These are phyloP conservation scores for Rhabdomys pumilio DNA, from an alignment of 2,797 vertebrate genomes.

Conservation along the genomic window DNA sequence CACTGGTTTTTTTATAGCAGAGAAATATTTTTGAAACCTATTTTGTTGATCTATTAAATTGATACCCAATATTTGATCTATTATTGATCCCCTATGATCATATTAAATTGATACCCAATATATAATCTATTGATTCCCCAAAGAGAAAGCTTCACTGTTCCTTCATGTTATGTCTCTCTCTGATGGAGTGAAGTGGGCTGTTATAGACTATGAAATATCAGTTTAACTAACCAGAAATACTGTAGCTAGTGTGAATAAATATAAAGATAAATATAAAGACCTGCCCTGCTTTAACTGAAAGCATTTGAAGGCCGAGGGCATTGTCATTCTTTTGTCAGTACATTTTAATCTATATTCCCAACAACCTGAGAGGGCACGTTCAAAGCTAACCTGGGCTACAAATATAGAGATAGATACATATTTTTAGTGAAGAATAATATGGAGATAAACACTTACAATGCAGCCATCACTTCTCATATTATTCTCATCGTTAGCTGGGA, in stretches of 20 bases:
- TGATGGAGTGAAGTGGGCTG: neutral
- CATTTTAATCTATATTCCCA: neutral
- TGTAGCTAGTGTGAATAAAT: neutral
- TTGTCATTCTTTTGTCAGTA: neutral
- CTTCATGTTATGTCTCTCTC: neutral
- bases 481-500: neutral
- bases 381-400: neutral
- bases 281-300: neutral
- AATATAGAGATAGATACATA: neutral
- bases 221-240: neutral
- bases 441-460: neutral
- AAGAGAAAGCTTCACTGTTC: neutral
- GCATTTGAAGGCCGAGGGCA: too few relatives aligned
- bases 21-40: neutral
- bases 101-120: too few relatives aligned
- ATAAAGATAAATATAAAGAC: too few relatives aligned
- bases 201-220: too few relatives aligned
- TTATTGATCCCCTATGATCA: too few relatives aligned
- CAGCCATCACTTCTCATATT: neutral
- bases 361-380: neutral
- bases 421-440: neutral
- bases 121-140: neutral
- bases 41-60: slow-evolving; percentile 33
- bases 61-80: too few relatives aligned
- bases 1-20: neutral